These are phyloP conservation scores for Thera obeliscata DNA, from an alignment of 2,888 invertebrate genomes.

Conservation along the genomic window DNA sequence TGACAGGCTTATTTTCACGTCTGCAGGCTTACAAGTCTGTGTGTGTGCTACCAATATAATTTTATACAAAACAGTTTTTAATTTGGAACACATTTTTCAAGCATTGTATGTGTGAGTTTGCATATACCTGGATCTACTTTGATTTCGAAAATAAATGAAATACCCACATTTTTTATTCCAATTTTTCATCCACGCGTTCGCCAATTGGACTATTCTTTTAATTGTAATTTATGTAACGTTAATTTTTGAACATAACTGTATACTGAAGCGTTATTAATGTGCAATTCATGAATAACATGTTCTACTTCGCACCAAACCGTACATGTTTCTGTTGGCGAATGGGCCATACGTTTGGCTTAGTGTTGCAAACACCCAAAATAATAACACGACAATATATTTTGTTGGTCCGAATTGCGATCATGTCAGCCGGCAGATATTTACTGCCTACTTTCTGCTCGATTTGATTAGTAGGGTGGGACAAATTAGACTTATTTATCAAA, in stretches of 20 bases:
- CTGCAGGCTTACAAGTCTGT: too few relatives aligned
- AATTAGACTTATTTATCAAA: too few relatives aligned
- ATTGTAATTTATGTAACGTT: constrained; percentile 49
- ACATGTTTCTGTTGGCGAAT: constrained; percentile 66
- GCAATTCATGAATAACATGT: constrained; percentile 71
- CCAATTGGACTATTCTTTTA: constrained; percentile 33
- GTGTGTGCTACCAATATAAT: too few relatives aligned
- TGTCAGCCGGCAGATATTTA: constrained; percentile 36
- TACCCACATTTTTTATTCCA: neutral
- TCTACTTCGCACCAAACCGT: constrained; percentile 60
- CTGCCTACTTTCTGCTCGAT: constrained; percentile 36
- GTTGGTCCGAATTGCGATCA: constrained; percentile 35
- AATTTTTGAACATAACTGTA: constrained; percentile 67
- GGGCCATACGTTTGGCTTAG: constrained; percentile 79
- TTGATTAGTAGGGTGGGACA: neutral
- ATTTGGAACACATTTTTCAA: too few relatives aligned
- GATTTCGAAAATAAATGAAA: too few relatives aligned
- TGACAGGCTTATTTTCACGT: too few relatives aligned
- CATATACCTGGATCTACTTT: too few relatives aligned
- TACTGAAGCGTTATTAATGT: constrained; percentile 70
- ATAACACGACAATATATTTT: constrained; percentile 75
- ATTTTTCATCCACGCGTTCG: constrained; percentile 6
- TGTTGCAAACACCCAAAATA: constrained; percentile 76
- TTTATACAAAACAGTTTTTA: too few relatives aligned
- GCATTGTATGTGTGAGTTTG: too few relatives aligned